Percentiles rank a stretch among this genome's conserved stretches.
These are phyloP conservation scores for Mythimna loreyi DNA, from an alignment of 2,888 invertebrate genomes.

Conservation along the genomic window DNA sequence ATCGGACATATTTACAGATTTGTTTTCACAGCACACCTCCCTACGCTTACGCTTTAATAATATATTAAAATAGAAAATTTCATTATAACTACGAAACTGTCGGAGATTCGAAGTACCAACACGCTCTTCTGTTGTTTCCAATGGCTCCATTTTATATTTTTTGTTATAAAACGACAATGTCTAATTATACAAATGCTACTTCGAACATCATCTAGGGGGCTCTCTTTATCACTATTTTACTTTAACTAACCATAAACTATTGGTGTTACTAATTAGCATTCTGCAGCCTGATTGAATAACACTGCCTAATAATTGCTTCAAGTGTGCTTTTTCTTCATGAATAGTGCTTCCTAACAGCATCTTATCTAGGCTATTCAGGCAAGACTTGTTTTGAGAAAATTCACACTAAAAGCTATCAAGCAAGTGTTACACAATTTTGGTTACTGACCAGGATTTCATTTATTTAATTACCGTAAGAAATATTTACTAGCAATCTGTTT, in stretches of 20 bases:
- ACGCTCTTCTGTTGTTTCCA: slow-evolving; percentile 73
- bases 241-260: slow-evolving; percentile 84
- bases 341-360: not conserved
- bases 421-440: slow-evolving; percentile 32
- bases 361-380: not conserved
- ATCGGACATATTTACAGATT: slow-evolving; percentile 78
- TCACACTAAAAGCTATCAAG: slow-evolving; percentile 10
- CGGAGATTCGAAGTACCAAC: slow-evolving; percentile 86
- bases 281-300: slow-evolving; percentile 70
- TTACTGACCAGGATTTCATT: slow-evolving; percentile 26
- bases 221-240: slow-evolving; percentile 79
- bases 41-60: slow-evolving; percentile 82
- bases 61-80: slow-evolving; percentile 90
- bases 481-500: slow-evolving; percentile 70
- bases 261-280: slow-evolving; percentile 84
- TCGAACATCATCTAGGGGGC: slow-evolving; percentile 83
- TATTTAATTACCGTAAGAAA: slow-evolving; percentile 76
- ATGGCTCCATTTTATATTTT: slow-evolving; percentile 73
- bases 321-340: slow-evolving; percentile 12
- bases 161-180: slow-evolving; percentile 83
- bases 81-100: slow-evolving; percentile 85
- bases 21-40: slow-evolving; percentile 80
- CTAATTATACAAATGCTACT: slow-evolving; percentile 89
- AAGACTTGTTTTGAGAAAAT: slow-evolving; percentile 8
- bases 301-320: slow-evolving; percentile 39